A percentile compares a stretch with the other conserved stretches of the same genome.
These are phyloP conservation scores for Amniataba percoides DNA, from an alignment of 2,797 vertebrate genomes.

Conservation along the genomic window DNA sequence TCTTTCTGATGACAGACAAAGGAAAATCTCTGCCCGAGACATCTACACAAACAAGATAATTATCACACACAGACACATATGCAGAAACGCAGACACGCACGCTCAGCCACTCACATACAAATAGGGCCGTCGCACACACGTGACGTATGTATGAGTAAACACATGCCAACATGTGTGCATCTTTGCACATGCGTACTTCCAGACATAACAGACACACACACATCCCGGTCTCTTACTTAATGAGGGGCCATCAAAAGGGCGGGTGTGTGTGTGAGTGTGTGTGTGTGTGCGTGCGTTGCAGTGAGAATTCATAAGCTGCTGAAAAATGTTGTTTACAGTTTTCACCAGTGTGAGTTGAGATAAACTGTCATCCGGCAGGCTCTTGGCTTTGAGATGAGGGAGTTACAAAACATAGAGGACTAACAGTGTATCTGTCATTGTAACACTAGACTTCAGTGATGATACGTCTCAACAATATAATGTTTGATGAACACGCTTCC, in stretches of 20 bases:
- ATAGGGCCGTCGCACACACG: slow-evolving; percentile 21
- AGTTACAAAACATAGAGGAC: slow-evolving; percentile 41
- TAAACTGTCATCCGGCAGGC: slow-evolving; percentile 66
- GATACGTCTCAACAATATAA: slow-evolving; percentile 46
- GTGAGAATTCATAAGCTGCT: slow-evolving; percentile 78
- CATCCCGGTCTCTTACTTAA: slow-evolving; percentile 66
- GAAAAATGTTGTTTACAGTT: slow-evolving; percentile 85
- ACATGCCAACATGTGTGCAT: slow-evolving; percentile 34
- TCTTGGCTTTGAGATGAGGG: slow-evolving; percentile 42
- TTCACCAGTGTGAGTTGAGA: slow-evolving; percentile 73
- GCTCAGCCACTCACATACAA: slow-evolving; percentile 21
- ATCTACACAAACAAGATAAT: slow-evolving; percentile 81
- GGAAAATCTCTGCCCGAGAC: slow-evolving; percentile 70
- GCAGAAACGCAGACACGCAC: slow-evolving; percentile 46
- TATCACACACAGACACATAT: slow-evolving; percentile 72
- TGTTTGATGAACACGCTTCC: slow-evolving; percentile 57
- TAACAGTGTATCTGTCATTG: slow-evolving; percentile 36
- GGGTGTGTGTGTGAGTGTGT: too few species aligned
- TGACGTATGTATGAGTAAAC: slow-evolving; percentile 9
- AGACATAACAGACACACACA: slow-evolving; percentile 54
- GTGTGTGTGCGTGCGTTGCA: slow-evolving; percentile 47
- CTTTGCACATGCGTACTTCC: slow-evolving; percentile 34
- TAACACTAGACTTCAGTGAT: slow-evolving; percentile 33
- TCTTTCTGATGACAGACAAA: slow-evolving; percentile 72
- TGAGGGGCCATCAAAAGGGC: slow-evolving; percentile 62